These are phyloP conservation scores for Murina feae DNA, from an alignment of 2,113 vertebrate genomes.

Conservation along the genomic window DNA sequence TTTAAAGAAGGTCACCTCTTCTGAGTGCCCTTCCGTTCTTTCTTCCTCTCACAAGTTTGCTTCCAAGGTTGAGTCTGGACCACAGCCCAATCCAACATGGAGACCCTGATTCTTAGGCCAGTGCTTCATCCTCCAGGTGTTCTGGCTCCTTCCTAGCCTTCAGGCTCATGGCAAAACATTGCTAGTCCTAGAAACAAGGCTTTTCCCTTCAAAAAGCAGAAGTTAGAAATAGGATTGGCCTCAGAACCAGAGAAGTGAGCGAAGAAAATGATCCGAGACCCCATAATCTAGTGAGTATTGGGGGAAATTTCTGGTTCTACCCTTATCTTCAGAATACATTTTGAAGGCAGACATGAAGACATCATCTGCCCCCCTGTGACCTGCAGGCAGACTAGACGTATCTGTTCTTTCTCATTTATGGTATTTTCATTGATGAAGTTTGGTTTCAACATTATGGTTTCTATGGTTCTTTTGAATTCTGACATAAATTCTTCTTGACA, in stretches of 20 bases:
- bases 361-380: not conserved
- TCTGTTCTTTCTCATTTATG: not conserved
- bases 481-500: not conserved
- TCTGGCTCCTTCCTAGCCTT: not conserved
- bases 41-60: not conserved
- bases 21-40: not conserved
- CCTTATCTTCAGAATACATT: not conserved
- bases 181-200: not conserved
- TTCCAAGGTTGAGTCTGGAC: not conserved
- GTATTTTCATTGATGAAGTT: not conserved
- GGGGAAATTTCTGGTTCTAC: not conserved
- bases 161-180: not conserved
- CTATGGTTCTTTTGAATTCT: not conserved
- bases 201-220: not conserved
- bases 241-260: not conserved
- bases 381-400: not conserved
- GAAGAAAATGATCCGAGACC: not conserved
- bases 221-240: not conserved
- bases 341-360: not conserved
- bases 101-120: not conserved
- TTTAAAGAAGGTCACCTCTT: not conserved
- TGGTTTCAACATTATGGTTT: not conserved
- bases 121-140: not conserved
- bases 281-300: not conserved
- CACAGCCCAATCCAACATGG: accelerated